Percentiles rank a stretch among this genome's conserved stretches.
These are phyloP conservation scores for Campylorhamphus procurvoides DNA, from an alignment of 2,113 vertebrate genomes.

Conservation along the genomic window DNA sequence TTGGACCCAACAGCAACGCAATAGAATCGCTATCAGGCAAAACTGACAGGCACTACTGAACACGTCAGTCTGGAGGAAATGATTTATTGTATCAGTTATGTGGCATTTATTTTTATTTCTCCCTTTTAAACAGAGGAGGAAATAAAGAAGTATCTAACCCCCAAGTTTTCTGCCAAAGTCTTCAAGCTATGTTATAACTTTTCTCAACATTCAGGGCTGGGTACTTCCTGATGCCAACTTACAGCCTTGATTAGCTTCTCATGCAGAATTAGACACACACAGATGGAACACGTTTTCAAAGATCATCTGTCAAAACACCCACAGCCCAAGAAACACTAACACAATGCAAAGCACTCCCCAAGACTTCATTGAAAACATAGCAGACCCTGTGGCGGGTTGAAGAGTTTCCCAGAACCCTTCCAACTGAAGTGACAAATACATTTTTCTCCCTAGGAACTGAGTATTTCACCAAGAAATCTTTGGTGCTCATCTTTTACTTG, in stretches of 20 bases:
- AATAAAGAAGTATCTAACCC: not conserved
- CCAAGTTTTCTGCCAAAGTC: not conserved
- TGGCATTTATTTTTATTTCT: not conserved
- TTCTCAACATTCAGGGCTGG: not conserved
- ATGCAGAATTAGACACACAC: slow-evolving; percentile 18
- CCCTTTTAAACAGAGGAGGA: not conserved
- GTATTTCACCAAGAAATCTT: not conserved
- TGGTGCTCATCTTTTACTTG: not conserved
- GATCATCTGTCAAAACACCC: slow-evolving; percentile 24
- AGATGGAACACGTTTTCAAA: slow-evolving; percentile 28
- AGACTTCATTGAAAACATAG: slow-evolving; percentile 5
- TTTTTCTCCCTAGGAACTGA: not conserved
- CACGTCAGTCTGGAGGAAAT: not conserved
- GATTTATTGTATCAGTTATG: not conserved
- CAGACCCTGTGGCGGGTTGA: not conserved
- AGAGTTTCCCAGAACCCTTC: slow-evolving; percentile 15
- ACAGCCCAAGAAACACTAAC: slow-evolving; percentile 1
- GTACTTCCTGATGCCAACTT: not conserved
- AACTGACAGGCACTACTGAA: not conserved
- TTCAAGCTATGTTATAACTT: not conserved
- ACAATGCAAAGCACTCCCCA: slow-evolving; percentile 6
- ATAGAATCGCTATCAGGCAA: not conserved
- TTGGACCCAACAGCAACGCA: not conserved
- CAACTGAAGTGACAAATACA: not conserved
- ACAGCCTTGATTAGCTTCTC: not conserved